phyloP scores from a whole-genome alignment of 2,113 vertebrate species.

The Aix galericulata region DNA sequence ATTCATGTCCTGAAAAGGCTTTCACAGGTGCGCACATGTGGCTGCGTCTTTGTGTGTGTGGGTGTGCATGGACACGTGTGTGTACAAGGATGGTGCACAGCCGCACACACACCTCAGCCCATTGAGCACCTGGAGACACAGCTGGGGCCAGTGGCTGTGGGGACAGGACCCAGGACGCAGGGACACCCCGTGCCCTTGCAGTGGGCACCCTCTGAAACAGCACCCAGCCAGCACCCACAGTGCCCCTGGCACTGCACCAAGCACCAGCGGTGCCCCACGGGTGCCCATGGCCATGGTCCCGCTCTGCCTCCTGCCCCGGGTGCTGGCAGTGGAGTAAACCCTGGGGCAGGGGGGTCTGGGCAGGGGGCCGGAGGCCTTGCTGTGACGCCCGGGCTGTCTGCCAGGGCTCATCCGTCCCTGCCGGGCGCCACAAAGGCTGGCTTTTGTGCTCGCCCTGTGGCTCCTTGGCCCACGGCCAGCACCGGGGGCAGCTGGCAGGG shows the following conservation, averaged over 20 bases:
- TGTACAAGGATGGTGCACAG: not conserved
- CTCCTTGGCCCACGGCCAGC: not conserved
- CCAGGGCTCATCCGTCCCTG: not conserved
- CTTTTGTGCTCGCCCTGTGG: not conserved
- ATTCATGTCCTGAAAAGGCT: too few species aligned
- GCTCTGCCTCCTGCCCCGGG: fast-evolving
- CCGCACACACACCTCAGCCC: not conserved
- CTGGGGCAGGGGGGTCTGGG: fast-evolving
- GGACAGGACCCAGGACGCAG: too few species aligned
- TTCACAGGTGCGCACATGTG: too few species aligned
- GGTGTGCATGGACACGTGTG: too few species aligned
- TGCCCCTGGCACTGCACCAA: too few species aligned
- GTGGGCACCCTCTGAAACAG: too few species aligned
- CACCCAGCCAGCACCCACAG: not conserved
- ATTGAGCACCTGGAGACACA: too few species aligned
- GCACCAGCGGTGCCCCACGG: not conserved
- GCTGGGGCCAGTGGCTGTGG: too few species aligned
- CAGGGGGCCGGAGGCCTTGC: not conserved
- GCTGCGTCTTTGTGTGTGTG: too few species aligned
- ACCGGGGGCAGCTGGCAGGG: fast-evolving
- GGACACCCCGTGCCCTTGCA: too few species aligned
- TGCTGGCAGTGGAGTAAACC: not conserved
- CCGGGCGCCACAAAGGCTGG: not conserved
- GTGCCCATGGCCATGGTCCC: fast-evolving
- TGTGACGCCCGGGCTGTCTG: not conserved